Conservation (phyloP, 2,888 invertebrate genomes). For the Rhagonycha lutea region DNA sequence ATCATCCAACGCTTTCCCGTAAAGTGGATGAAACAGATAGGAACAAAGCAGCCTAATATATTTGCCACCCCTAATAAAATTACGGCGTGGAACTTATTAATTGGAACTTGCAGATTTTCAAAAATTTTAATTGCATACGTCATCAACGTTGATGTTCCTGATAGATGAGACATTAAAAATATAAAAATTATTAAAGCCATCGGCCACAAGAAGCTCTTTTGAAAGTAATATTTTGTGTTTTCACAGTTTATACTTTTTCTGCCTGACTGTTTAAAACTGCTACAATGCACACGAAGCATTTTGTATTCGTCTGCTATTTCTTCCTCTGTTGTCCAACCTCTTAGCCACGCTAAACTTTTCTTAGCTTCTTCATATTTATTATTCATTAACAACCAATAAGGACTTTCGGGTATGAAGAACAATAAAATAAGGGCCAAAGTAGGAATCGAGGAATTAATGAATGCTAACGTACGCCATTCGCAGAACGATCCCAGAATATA, state of each 20-base stretch:
- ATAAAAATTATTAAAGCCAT: constrained; percentile 67
- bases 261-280: neutral
- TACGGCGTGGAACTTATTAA: constrained; percentile 77
- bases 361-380: constrained; percentile 69
- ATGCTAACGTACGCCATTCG: constrained; percentile 72
- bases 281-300: neutral
- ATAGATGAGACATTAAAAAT: constrained; percentile 76
- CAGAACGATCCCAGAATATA: constrained; percentile 74
- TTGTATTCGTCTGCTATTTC: constrained; percentile 65
- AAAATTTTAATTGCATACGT: constrained; percentile 78
- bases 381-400: constrained; percentile 76
- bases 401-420: constrained; percentile 78
- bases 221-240: constrained; percentile 34
- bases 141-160: constrained; percentile 74
- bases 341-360: constrained; percentile 73
- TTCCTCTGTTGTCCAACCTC: constrained; percentile 72
- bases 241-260: neutral
- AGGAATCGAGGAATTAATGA: constrained; percentile 69
- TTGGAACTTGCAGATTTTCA: constrained; percentile 69
- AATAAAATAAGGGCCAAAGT: constrained; percentile 67
- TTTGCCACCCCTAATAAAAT: constrained; percentile 72
- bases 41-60: constrained; percentile 67
- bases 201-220: constrained; percentile 67
- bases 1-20: constrained; percentile 73
- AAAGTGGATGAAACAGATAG: constrained; percentile 70